Conservation (phyloP, 2,113 vertebrate genomes). For the Phocoena phocoena region DNA sequence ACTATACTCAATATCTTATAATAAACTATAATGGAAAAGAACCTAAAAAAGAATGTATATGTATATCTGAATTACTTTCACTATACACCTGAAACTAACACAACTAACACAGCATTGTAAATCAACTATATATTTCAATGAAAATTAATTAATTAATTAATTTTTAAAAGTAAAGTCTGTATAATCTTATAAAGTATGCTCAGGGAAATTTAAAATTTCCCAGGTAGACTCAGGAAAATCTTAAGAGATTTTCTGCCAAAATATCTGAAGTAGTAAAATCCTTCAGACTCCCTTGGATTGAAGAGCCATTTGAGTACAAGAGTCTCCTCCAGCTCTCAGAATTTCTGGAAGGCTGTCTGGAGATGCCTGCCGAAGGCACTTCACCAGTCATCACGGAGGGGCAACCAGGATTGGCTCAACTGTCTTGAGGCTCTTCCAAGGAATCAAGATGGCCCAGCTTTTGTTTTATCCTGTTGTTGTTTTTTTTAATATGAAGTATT, state of each 20-base stretch:
- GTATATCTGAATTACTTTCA: not conserved
- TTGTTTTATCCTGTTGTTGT: not conserved
- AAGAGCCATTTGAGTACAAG: no score
- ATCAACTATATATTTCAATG: not conserved
- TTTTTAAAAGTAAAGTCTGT: not conserved
- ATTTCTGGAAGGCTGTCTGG: not conserved
- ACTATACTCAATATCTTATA: not conserved
- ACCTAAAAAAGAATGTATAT: not conserved
- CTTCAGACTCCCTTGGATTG: not conserved
- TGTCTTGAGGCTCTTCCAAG: accelerated
- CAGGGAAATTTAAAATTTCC: not conserved
- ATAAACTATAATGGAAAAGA: not conserved
- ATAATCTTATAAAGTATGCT: not conserved
- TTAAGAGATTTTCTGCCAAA: not conserved
- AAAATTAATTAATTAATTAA: not conserved
- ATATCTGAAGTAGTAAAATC: not conserved
- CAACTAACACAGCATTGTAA: not conserved
- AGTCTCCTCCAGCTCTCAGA: not conserved
- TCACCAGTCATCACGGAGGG: accelerated
- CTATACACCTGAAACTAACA: not conserved
- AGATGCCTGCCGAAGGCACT: accelerated
- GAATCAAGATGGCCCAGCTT: not conserved
- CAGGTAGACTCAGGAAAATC: not conserved
- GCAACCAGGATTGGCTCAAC: accelerated
- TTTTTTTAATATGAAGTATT: not conserved